Conservation (phyloP, 2,113 vertebrate species). For the Sigmodon hispidus region DNA sequence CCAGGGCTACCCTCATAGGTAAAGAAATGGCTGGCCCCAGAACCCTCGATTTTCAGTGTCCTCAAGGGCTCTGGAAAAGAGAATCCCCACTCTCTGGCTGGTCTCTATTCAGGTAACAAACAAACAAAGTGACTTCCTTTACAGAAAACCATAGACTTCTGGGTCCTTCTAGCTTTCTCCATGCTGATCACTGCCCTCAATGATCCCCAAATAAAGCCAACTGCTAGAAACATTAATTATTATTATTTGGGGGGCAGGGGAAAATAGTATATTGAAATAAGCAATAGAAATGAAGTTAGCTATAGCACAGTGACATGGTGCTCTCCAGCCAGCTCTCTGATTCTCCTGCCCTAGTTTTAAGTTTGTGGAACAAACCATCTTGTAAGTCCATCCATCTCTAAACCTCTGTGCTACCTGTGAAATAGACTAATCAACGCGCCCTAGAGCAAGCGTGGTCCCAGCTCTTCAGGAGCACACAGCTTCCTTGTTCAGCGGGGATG, state of each 20-base stretch:
- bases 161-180: not conserved
- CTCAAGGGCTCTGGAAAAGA: not conserved
- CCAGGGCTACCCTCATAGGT: not conserved
- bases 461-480: not conserved
- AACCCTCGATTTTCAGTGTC: not conserved
- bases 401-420: not conserved
- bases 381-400: not conserved
- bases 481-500: not conserved
- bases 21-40: not conserved
- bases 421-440: not conserved
- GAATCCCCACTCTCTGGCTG: not conserved
- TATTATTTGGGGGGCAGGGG: not conserved
- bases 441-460: not conserved
- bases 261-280: not conserved
- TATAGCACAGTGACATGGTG: not conserved
- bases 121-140: not conserved
- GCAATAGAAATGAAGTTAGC: not conserved
- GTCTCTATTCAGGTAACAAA: not conserved
- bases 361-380: not conserved
- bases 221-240: not conserved
- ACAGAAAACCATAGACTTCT: not conserved
- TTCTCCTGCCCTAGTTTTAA: not conserved
- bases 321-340: not conserved
- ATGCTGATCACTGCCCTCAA: not conserved
- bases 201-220: not conserved